Evolutionary conservation across 2,797 vertebrate species (phyloP).

Genomic region (Helarctos malayanus): DNA sequence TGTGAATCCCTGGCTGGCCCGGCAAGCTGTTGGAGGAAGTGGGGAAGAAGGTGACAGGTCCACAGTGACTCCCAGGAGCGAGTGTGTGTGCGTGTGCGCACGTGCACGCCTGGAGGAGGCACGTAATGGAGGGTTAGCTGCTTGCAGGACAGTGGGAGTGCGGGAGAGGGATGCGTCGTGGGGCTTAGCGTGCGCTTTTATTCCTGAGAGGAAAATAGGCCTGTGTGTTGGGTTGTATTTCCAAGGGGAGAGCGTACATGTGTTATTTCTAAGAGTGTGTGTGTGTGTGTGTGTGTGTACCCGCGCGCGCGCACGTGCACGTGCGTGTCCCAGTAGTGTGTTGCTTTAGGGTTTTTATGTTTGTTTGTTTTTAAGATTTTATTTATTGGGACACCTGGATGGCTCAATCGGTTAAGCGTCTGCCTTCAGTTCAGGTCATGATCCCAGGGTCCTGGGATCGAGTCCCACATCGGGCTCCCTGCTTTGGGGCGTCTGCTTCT

Average conservation of each 20-base stretch:
- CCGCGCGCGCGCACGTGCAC: not conserved
- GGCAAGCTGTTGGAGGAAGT: not conserved
- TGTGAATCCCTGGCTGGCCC: not conserved
- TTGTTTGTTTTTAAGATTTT: not conserved
- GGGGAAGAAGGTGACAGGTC: not conserved
- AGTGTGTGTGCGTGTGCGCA: not conserved
- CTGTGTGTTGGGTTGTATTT: not conserved
- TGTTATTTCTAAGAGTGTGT: not conserved
- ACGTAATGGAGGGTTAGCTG: fast-evolving
- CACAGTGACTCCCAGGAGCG: fast-evolving
- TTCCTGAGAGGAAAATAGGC: not conserved
- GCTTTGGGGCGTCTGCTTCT: too few relatives aligned
- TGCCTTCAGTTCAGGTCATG: too few relatives aligned
- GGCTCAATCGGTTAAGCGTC: too few relatives aligned
- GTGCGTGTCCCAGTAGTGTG: not conserved
- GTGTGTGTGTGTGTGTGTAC: not conserved
- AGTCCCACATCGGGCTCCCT: too few relatives aligned
- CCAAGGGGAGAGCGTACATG: not conserved
- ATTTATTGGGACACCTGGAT: not conserved
- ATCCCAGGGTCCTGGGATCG: too few relatives aligned
- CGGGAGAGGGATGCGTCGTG: fast-evolving
- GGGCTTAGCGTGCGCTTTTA: not conserved
- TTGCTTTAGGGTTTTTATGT: not conserved
- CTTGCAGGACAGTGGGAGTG: fast-evolving
- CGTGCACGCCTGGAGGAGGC: too few relatives aligned